Evolutionary conservation across 2,113 vertebrate species (phyloP), one percentile per base, ranked within the genome.

Genomic region (Syngnathus typhle): DNA sequence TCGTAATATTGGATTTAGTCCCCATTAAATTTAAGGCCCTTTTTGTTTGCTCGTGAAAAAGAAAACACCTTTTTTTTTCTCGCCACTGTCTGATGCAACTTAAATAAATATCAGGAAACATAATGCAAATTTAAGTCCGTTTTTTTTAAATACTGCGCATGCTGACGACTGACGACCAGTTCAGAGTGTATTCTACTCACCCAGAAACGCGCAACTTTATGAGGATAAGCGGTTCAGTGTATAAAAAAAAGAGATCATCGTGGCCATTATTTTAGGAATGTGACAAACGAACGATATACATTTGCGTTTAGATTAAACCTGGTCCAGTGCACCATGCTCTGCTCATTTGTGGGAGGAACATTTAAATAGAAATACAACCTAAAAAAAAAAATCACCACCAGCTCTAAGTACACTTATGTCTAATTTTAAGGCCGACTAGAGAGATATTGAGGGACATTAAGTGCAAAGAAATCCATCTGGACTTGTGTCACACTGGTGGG

Each of bases 391-490:
- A 54, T 49, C 47, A 54, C 10, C 23, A 80, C 82, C 38, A 58
- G 83, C 79, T 78, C 81, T 73, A 73, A 69, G 66, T 84, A 78
- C 78, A 83, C 15, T 47, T 84, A 74, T 78, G 77, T 85, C 87
- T 87, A 88, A 87, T 85, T 87, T 87, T 85, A 86, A 80, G 5
- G 16, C 1, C 6, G 46, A 15, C 66, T 43, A 37, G 51, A 67
- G 71, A 85, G 83, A 87, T 83, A 87, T 85, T 84, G 79, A 80
- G 82, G 78, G 82, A 83, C 84, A 85, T 55, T 55, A 27, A 68
- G 82, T 82, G 77, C 46, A 47, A 43, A 83, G 80, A 74, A 83
- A 74, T 82, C 87, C 85, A 88, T 88, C 87, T 88, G 87, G 85
- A 79, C 84, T 39, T 78, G 75, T 80, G 60, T 60, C 78, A 15